Base-by-base conservation (phyloP, 2,797 vertebrate genomes). In the Streptopelia turtur region DNA sequence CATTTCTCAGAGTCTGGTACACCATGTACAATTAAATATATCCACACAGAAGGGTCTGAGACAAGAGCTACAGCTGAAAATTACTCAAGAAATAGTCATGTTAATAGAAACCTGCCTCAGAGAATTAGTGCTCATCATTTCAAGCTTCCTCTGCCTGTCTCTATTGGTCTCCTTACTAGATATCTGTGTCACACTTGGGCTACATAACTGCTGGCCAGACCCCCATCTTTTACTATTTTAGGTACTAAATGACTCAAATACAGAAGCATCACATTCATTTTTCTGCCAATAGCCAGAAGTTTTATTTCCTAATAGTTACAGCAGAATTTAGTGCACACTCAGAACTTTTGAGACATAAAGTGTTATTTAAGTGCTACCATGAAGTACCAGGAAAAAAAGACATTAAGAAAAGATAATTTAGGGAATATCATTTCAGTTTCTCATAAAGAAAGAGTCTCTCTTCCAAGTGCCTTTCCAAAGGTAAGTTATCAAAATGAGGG, bases 41-140 rank as follows among this genome's bases (percentile, higher is more conserved):
- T 25, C 86, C 81, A 63, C 84, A 47, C 8, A 68, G 30, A 71
- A 49, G 63, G 76, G 56, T 0, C 82, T 13, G 52, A 92, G 75
- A 86, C 64, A 82, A 63, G 70, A 87, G 22, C 71, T 87, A 39
- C 64, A 64, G 79, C 78, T 92, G 75, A 74, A 87, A 87, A 83
- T 80, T 30, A 64, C 53, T 77, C 45, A 6, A 87, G 75, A 49
- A 92, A 30, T 10, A 68, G 64, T 20, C 60, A 66, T 12, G 16
- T 83, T 70, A 68, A 59, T 64, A 81, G 81, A 83, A 95, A 52
- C 9, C 25, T 72, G 81, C 81, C 78, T 65, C 57, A 6, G 61
- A 87, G 87, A 93, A 81, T 86, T 69, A 49, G 14, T 13, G 16
- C 65, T 92, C 61, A 52, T 82, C 87, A 70, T 66, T 37, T 63